Evolutionary conservation across 1,140 invertebrate species (phyloP), one percentile per base, ranked within the genome.

Genomic region (Drosophila parabipectinata): DNA sequence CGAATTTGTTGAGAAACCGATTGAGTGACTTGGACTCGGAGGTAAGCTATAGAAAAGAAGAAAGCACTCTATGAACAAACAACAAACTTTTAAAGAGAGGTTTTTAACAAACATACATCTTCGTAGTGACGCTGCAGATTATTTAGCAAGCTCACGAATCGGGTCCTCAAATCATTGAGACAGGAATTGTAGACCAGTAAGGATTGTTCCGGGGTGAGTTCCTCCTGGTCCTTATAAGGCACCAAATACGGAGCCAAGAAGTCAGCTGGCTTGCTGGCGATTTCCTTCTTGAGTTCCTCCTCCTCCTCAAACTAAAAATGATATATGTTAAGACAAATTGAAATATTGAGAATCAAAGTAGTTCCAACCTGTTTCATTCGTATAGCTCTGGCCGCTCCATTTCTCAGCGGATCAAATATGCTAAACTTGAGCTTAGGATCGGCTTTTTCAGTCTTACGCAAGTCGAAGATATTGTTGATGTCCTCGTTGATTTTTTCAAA

Each of bases 221-320:
- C 92, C 3, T 24, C 92, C 47, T 83, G 91, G 71, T 93, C 87
- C n/a, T 93, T 93, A 24, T 93, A 83, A 34, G 92, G 90, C 1
- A 93, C 92, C 5, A 95, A 71, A 77, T 94, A 95, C 0, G 94
- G 94, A n/a, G 92, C 91, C 12, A 95, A 76, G 61, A 93, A 94
- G 76, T 95, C 93, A 0, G 93, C 69, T 1, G 92, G 92, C 57
- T 91, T 90, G 21, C 82, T 90, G 3, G 91, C 62, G 18, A 93
- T 77, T 57, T 90, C 79, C 1, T 82, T 53, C 58, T 77, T 91
- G 12, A 91, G 73, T n/a, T 82, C 90, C 37, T 87, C 69, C 24
- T 92, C 72, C 39, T 89, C 79, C 47, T 92, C 84, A 57, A 92
- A 91, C 93, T 93, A n/a, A 0, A 69, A 77, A 44, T 7, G 0